Percentiles rank a stretch among this genome's conserved stretches.
Evolutionary conservation across 92 coral and sea anemone species (phyloP).

Genomic region (Zoanthus gigantus): DNA sequence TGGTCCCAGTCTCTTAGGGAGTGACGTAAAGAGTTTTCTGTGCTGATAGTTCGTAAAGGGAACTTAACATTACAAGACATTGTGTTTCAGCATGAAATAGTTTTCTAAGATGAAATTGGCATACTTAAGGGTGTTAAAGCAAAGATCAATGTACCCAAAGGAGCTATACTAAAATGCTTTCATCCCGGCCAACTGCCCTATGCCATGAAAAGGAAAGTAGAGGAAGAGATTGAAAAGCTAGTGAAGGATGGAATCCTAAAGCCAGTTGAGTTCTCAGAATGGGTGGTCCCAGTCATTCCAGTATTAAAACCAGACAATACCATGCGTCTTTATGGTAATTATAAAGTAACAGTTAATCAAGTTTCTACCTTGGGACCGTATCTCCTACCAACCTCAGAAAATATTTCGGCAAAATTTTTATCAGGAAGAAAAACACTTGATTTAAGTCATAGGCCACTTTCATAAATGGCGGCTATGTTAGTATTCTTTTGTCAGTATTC

Average conservation of each 20-base stretch:
- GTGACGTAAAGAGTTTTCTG: too few relatives aligned
- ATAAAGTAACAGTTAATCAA: background rate
- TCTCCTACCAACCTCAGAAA: background rate
- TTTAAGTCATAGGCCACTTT: background rate
- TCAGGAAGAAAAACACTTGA: background rate
- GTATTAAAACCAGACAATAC: too few relatives aligned
- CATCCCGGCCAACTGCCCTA: constrained; percentile 48
- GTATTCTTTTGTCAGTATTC: too few relatives aligned
- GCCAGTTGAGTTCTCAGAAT: constrained; percentile 53
- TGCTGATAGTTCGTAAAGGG: too few relatives aligned
- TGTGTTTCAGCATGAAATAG: too few relatives aligned
- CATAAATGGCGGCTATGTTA: too few relatives aligned
- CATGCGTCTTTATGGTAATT: background rate
- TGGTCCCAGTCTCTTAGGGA: too few relatives aligned
- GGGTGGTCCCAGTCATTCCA: constrained; percentile 7
- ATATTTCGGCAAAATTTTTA: background rate
- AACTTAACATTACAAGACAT: too few relatives aligned
- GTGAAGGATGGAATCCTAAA: constrained; percentile 36
- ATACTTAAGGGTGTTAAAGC: background rate
- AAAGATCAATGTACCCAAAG: too few relatives aligned
- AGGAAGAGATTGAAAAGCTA: background rate
- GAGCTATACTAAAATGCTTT: background rate
- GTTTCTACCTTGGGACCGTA: background rate
- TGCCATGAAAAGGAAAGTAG: constrained; percentile 41
- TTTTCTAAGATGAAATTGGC: too few relatives aligned